These are phyloP conservation scores for Malaclemys terrapin DNA, from an alignment of 2,113 vertebrate genomes.

Conservation along the genomic window DNA sequence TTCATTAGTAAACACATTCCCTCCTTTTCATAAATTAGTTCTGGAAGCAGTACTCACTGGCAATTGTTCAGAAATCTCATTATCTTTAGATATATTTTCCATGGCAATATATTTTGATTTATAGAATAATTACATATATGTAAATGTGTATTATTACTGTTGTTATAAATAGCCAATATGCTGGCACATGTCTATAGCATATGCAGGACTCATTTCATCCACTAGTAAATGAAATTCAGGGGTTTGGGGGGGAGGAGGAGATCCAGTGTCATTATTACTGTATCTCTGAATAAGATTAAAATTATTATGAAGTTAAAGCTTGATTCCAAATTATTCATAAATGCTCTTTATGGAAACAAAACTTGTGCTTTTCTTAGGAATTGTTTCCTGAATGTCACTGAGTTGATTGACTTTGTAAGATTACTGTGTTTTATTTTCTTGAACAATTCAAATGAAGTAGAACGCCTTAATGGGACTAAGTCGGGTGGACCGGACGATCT, in stretches of 20 bases:
- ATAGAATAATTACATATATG: not conserved
- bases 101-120: not conserved
- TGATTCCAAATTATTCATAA: not conserved
- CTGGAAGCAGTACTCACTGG: not conserved
- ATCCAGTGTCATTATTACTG: not conserved
- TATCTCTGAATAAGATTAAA: constrained; percentile 10
- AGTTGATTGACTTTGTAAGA: not conserved
- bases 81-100: constrained; percentile 17
- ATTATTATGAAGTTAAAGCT: not conserved
- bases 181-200: not conserved
- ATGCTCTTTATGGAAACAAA: not conserved
- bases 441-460: not conserved
- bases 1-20: constrained; percentile 56
- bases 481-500: no score
- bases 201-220: not conserved
- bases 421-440: not conserved
- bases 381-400: not conserved
- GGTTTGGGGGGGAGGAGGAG: not conserved
- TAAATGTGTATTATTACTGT: not conserved
- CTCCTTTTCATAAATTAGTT: constrained; percentile 24
- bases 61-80: constrained; percentile 18
- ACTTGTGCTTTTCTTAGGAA: not conserved
- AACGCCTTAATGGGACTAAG: no score
- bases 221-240: not conserved
- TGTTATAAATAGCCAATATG: not conserved